Conservation (phyloP, 2,888 invertebrate genomes). For the Gibbula magus region DNA sequence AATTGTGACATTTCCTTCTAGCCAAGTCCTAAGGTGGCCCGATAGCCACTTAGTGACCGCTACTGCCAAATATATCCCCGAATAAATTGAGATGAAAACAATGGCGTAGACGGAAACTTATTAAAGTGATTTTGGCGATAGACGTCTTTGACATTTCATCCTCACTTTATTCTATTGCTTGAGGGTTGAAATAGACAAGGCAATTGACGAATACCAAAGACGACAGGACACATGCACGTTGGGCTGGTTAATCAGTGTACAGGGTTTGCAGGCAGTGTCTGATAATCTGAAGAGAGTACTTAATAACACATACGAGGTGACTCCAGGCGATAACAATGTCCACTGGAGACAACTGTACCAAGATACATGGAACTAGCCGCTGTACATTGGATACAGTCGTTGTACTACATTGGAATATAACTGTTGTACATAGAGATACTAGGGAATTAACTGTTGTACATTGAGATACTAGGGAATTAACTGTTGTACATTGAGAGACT, state of each 20-base stretch:
- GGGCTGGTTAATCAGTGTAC: not conserved
- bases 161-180: not conserved
- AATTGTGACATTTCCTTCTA: slow-evolving; percentile 8
- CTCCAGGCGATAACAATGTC: no score
- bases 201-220: not conserved
- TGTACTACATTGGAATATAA: no score
- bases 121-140: slow-evolving; percentile 11
- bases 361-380: no score
- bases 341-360: no score
- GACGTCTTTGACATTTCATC: slow-evolving; percentile 17
- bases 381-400: no score
- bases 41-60: slow-evolving; percentile 1
- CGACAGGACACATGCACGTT: slow-evolving; percentile 5
- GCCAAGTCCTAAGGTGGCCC: not conserved
- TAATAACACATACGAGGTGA: no score
- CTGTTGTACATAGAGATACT: no score
- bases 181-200: not conserved
- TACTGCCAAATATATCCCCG: not conserved
- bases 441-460: no score
- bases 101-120: not conserved
- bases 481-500: no score
- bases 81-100: slow-evolving; percentile 2
- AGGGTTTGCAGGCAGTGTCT: not conserved
- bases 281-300: not conserved
- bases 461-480: no score